Conservation (phyloP, 2,797 vertebrate species). For the Taeniopygia guttata region DNA sequence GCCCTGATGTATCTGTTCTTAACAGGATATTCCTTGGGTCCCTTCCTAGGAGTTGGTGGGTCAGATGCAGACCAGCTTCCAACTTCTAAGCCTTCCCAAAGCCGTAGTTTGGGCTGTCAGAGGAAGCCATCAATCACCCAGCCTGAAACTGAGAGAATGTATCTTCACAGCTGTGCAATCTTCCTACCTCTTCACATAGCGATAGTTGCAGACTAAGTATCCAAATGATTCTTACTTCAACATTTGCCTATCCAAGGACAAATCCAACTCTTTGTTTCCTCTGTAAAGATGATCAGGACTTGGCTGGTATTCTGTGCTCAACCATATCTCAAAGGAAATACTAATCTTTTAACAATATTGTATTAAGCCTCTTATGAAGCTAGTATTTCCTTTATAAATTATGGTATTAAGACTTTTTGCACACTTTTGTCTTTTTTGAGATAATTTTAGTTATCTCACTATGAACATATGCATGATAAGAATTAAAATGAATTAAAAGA, state of each 20-base stretch:
- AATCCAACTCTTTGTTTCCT: background rate
- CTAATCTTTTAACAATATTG: background rate
- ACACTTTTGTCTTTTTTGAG: background rate
- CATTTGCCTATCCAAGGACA: background rate
- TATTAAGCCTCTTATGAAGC: background rate
- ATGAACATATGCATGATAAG: rapidly evolving
- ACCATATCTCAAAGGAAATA: background rate
- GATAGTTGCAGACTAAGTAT: background rate
- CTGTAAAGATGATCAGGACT: background rate
- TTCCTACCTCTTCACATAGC: background rate
- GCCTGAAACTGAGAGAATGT: background rate
- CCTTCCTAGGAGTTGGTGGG: background rate
- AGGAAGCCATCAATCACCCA: constrained; percentile 10
- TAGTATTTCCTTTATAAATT: background rate
- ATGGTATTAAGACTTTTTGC: background rate
- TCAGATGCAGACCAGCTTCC: constrained; percentile 1
- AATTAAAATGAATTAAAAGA: no score
- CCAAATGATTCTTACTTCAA: background rate
- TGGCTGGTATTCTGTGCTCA: background rate
- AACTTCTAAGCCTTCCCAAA: constrained; percentile 3
- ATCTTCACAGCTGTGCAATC: background rate
- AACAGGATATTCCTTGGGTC: background rate
- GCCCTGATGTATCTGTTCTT: background rate
- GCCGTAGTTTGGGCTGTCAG: background rate
- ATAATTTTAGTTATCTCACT: background rate